phyloP scores from a whole-genome alignment of 2,113 vertebrate species.

The Cyphomyrus discorhynchus region DNA sequence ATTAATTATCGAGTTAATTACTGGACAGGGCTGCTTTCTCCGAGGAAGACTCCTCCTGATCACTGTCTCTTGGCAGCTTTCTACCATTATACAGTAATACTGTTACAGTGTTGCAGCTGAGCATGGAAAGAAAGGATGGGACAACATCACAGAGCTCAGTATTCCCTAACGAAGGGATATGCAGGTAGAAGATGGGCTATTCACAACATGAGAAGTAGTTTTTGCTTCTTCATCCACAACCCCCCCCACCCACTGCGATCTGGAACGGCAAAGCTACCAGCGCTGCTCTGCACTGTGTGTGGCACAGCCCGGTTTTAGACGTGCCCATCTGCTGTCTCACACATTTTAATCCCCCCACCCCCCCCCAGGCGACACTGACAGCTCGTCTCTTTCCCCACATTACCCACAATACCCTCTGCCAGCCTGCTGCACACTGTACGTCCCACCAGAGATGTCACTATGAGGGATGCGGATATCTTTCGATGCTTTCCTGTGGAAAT shows the following conservation, averaged over 20 bases:
- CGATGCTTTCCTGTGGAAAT: neutral
- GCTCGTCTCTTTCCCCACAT: slow-evolving; percentile 13
- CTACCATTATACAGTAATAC: neutral
- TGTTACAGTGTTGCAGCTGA: neutral
- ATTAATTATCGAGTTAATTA: slow-evolving; percentile 62
- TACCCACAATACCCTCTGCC: slow-evolving; percentile 4
- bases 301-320: slow-evolving; percentile 54
- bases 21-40: slow-evolving; percentile 58
- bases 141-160: neutral
- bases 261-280: neutral
- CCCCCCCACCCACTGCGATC: neutral
- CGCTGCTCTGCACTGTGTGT: slow-evolving; percentile 27
- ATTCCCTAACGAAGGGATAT: neutral
- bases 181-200: neutral
- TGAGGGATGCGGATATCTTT: neutral
- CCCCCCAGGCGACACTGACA: slow-evolving; percentile 4
- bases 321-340: slow-evolving; percentile 69
- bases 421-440: neutral
- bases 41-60: slow-evolving; percentile 67
- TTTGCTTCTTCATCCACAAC: neutral
- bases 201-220: neutral
- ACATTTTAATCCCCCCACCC: slow-evolving; percentile 56
- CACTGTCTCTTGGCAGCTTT: slow-evolving; percentile 43
- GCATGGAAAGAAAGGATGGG: neutral
- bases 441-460: neutral